A percentile compares a stretch with the other conserved stretches of the same genome.
These are phyloP conservation scores for Drosophila conformis DNA, from an alignment of 2,888 invertebrate species.

Conservation along the genomic window DNA sequence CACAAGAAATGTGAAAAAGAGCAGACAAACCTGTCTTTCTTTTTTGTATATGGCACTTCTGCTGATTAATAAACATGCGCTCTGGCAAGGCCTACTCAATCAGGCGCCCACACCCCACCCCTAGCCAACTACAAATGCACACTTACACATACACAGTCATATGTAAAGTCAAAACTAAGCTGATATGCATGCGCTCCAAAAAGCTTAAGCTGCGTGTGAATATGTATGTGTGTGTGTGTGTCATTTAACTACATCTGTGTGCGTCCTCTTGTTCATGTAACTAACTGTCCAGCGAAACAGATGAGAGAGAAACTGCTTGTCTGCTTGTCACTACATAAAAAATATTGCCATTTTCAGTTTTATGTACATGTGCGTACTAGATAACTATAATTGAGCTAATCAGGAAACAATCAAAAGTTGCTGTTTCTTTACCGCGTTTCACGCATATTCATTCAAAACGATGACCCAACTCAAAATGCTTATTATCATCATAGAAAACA, in stretches of 20 bases:
- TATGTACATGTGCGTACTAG: constrained; percentile 1
- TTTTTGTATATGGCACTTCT: constrained; percentile 56
- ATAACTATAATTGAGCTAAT: constrained; percentile 37
- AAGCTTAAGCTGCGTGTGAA: constrained; percentile 45
- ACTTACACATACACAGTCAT: constrained; percentile 32
- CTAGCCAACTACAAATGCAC: constrained; percentile 30
- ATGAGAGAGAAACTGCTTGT: constrained; percentile 19
- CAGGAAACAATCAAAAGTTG: constrained; percentile 40
- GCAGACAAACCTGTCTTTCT: constrained; percentile 45
- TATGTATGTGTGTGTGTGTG: constrained; percentile 1
- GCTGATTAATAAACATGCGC: constrained; percentile 78
- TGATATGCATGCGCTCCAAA: constrained; percentile 48
- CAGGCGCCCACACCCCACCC: constrained; percentile 51
- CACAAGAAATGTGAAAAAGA: constrained; percentile 59
- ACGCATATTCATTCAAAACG: constrained; percentile 7
- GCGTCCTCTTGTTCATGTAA: constrained; percentile 25
- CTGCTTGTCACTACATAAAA: constrained; percentile 9
- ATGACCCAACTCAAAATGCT: background rate
- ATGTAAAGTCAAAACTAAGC: constrained; percentile 43
- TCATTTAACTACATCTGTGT: constrained; percentile 31
- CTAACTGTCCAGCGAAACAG: constrained; percentile 44
- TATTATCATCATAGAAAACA: background rate
- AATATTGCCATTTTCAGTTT: constrained; percentile 13
- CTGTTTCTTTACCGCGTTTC: constrained; percentile 9
- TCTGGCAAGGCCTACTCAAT: constrained; percentile 75